phyloP scores from a whole-genome alignment of 2,797 vertebrate genomes.

The Chaetophractus vellerosus region DNA sequence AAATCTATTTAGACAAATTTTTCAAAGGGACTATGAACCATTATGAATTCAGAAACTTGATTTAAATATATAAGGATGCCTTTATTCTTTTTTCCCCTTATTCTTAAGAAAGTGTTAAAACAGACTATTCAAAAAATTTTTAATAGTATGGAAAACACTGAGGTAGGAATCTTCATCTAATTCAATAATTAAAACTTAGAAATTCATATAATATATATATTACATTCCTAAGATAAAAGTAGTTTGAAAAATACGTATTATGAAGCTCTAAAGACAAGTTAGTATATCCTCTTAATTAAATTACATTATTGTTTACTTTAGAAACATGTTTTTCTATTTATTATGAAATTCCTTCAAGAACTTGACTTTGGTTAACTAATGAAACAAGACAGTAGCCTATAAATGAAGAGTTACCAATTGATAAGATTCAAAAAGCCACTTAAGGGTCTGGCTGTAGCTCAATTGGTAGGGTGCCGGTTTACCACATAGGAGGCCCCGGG shows the following conservation, averaged over 20 bases:
- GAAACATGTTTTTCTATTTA: background rate
- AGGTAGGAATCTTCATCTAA: background rate
- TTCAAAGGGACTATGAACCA: background rate
- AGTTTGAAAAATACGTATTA: background rate
- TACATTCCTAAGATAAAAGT: background rate
- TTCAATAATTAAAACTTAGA: constrained; percentile 31
- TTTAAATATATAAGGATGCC: constrained; percentile 15
- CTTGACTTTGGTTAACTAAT: background rate
- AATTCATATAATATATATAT: background rate
- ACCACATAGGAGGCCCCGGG: too few relatives aligned
- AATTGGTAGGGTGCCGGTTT: too few relatives aligned
- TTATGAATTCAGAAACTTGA: background rate
- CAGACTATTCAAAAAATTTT: background rate
- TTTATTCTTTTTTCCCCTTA: background rate
- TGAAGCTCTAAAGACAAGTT: background rate
- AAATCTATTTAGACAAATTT: background rate
- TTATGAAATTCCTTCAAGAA: background rate
- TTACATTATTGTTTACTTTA: background rate
- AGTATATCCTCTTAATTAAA: constrained; percentile 3
- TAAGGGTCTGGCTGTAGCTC: too few relatives aligned
- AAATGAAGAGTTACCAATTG: constrained; percentile 10
- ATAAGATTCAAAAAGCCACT: background rate
- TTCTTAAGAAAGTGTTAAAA: constrained; percentile 27
- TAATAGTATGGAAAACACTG: background rate
- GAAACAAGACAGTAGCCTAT: background rate